Evolutionary conservation across 92 coral and sea anemone genomes (phyloP), one percentile per base, ranked within the genome.

Genomic region (Parazoanthus darwini): DNA sequence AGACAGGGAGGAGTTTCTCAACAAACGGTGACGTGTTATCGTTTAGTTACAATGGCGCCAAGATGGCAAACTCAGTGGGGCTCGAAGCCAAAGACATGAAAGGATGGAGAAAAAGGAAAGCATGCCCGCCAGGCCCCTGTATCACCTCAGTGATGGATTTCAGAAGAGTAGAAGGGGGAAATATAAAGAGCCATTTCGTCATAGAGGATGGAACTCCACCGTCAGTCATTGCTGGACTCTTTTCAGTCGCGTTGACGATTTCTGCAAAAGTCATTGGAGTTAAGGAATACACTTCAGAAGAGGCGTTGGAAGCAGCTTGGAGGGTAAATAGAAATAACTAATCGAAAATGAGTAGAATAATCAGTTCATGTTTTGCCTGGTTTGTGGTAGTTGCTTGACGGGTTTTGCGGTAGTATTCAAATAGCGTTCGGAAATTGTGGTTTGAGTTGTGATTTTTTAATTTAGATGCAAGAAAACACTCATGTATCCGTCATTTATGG

Each of bases 21-120:
- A 92, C 94, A 8, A 90, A 92, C 44, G 94, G 94, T 0, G 94
- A 92, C 78, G 92, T 88, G 75, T 39, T 88, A 1, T 91, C 87
- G 9, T 79, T 90, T 35, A 87, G 94, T 78, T 92, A 88, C 36
- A 81, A 90, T 13, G 94, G 94, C 2, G 91, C 74, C 4, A 67
- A 63, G 13, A 36, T 70, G 51, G 85, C 85, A 0, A 90, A 92
- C 78, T 79, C 92, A 0, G n/a, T 92, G 0, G 93, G 94, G 22
- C 48, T 89, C 48, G 42, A 39, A 39, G 42, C 42, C 42, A 39
- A 39, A 39, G 42, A 39, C 42, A 38, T 77, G 18, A 86, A 89
- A 15, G 43, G 85, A 11, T 38, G 80, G 36, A 35, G 77, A 74
- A 35, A 68, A 10, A 33, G 18, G 29, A 33, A 13, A 2, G 33